Conservation (phyloP, 2,888 invertebrate genomes). For the Tachystola acroxantha region DNA sequence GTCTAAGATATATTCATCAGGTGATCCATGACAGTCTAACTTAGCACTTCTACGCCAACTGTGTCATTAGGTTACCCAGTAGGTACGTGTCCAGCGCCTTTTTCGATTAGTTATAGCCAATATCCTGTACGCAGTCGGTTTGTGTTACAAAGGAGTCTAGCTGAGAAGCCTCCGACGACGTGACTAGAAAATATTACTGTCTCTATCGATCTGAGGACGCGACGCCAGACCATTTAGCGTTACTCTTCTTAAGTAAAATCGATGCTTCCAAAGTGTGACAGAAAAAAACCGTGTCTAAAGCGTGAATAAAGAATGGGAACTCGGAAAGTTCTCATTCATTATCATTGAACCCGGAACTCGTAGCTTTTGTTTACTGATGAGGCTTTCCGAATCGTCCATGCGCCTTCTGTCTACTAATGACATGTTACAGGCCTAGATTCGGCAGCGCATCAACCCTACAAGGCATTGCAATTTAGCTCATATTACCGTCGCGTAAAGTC, state of each 20-base stretch:
- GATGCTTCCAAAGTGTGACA: conserved; percentile 17
- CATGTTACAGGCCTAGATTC: conserved; percentile 17
- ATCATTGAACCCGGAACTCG: conserved; percentile 49
- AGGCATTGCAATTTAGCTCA: no score
- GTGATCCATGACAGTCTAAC: neutral
- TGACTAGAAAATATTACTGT: conserved; percentile 36
- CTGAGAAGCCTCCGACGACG: conserved; percentile 40
- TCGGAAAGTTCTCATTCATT: conserved; percentile 29
- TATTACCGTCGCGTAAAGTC: no score
- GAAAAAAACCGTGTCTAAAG: conserved; percentile 24
- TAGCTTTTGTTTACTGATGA: conserved; percentile 33
- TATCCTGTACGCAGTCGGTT: conserved; percentile 48
- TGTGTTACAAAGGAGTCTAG: conserved; percentile 53
- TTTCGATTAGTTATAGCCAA: conserved; percentile 48
- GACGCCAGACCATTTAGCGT: conserved; percentile 11
- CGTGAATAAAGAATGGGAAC: conserved; percentile 20
- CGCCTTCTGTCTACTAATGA: conserved; percentile 27
- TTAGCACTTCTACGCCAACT: conserved; percentile 18
- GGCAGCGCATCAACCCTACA: no score
- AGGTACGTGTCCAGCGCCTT: conserved; percentile 38
- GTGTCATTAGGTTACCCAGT: conserved; percentile 52
- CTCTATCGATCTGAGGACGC: conserved; percentile 24
- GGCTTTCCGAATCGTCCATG: conserved; percentile 26
- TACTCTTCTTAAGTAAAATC: conserved; percentile 9
- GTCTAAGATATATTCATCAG: no score